Evolutionary conservation across 2,113 vertebrate species (phyloP).

Genomic region (Pangasianodon hypophthalmus): DNA sequence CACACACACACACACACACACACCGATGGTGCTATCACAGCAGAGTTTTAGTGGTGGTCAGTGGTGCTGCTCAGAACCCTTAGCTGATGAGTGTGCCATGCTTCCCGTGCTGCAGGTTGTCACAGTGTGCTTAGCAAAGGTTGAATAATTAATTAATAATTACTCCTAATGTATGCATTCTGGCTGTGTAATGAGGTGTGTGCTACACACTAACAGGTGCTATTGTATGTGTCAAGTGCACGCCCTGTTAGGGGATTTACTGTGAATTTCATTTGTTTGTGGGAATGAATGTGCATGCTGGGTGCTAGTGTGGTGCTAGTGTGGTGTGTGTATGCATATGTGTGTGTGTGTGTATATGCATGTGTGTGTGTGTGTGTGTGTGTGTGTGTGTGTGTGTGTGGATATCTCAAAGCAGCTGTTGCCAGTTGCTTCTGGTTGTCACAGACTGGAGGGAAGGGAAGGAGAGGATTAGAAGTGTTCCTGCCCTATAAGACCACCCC

Average conservation of each 20-base stretch:
- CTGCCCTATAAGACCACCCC: conserved; percentile 28
- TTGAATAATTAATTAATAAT: conserved; percentile 6
- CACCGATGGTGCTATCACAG: neutral
- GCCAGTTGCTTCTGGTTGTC: conserved; percentile 57
- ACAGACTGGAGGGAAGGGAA: conserved; percentile 40
- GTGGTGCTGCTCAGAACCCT: conserved; percentile 8
- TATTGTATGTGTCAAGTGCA: conserved; percentile 11
- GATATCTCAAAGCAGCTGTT: conserved; percentile 51
- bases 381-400: conserved; percentile 30
- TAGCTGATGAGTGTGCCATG: neutral
- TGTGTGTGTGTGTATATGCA: neutral
- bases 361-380: conserved; percentile 14
- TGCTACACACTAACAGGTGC: conserved; percentile 11
- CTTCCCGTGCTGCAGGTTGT: neutral
- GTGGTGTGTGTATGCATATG: neutral
- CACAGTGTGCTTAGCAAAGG: neutral
- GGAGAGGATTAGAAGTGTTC: conserved; percentile 52
- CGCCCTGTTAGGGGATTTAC: neutral
- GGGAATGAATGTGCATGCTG: conserved; percentile 34
- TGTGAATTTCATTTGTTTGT: neutral
- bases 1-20: conserved; percentile 20
- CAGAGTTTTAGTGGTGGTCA: neutral
- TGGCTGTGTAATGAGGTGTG: conserved; percentile 30
- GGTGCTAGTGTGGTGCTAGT: neutral
- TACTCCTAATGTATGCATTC: neutral